Conservation (phyloP, 2,797 vertebrate species). For the Glossophaga mutica region DNA sequence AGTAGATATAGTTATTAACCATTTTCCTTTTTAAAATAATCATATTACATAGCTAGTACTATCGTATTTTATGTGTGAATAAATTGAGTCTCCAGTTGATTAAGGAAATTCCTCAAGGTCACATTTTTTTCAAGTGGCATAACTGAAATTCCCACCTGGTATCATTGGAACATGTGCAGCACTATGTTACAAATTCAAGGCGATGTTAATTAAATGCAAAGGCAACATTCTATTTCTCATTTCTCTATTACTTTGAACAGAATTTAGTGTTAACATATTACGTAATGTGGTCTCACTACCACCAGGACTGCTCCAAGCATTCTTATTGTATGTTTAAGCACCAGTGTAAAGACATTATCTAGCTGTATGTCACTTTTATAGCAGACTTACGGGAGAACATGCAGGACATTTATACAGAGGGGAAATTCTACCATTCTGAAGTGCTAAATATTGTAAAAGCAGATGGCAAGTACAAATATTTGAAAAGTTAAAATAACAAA, state of each 20-base stretch:
- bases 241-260: neutral
- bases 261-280: neutral
- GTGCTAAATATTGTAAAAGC: neutral
- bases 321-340: neutral
- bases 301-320: neutral
- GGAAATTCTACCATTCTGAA: neutral
- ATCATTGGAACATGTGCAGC: neutral
- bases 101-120: neutral
- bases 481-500: neutral
- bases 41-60: neutral
- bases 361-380: neutral
- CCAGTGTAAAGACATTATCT: neutral
- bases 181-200: neutral
- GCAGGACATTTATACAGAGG: neutral
- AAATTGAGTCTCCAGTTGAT: neutral
- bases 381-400: neutral
- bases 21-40: slow-evolving; percentile 20
- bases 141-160: neutral
- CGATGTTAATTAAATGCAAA: neutral
- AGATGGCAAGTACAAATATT: neutral
- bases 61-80: neutral
- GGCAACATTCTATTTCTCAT: neutral
- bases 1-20: neutral
- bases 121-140: neutral
- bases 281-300: neutral